phyloP scores from a whole-genome alignment of 1,140 invertebrate genomes.

The Papilio machaon region DNA sequence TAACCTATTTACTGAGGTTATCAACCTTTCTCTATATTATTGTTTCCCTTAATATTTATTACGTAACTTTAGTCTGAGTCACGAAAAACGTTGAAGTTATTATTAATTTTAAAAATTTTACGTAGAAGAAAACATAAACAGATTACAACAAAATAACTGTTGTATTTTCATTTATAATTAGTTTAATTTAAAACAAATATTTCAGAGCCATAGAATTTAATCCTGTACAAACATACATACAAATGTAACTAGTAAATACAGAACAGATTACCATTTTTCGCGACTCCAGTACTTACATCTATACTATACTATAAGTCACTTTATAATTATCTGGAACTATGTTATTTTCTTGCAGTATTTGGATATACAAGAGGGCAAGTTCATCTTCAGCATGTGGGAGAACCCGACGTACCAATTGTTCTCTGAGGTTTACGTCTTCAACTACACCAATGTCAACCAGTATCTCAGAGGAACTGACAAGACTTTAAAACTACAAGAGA shows the following conservation, averaged over 20 bases:
- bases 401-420: slow-evolving; percentile 83
- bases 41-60: neutral
- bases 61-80: neutral
- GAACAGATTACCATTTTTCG: too few species aligned
- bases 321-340: neutral
- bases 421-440: slow-evolving; percentile 91
- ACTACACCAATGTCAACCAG: slow-evolving; percentile 89
- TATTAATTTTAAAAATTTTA: too few species aligned
- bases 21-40: neutral
- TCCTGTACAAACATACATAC: too few species aligned
- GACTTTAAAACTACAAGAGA: slow-evolving; percentile 86
- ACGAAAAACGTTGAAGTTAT: too few species aligned
- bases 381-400: slow-evolving; percentile 63
- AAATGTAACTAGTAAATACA: too few species aligned
- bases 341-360: slow-evolving; percentile 53
- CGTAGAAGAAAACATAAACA: too few species aligned
- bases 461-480: slow-evolving; percentile 85
- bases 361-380: slow-evolving; percentile 63
- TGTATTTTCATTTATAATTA: too few species aligned
- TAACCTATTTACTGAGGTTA: slow-evolving; percentile 9
- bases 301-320: too few species aligned
- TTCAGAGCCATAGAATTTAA: too few species aligned
- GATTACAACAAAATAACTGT: too few species aligned
- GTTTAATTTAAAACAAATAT: too few species aligned
- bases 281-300: too few species aligned